phyloP scores from a whole-genome alignment of 2,888 invertebrate genomes.

The Melieria omissa region DNA sequence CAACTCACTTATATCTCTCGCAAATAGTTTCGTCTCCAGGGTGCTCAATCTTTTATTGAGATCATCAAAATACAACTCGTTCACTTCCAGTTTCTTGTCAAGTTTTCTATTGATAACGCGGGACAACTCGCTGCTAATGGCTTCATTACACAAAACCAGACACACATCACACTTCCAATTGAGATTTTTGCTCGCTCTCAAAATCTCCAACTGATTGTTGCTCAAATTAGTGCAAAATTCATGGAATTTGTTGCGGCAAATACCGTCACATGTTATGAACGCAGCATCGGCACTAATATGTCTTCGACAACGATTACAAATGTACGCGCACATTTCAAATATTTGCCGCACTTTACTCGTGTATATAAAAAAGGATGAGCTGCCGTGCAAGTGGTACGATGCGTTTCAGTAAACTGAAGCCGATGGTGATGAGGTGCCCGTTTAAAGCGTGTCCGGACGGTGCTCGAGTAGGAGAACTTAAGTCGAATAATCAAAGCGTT shows the following conservation, averaged over 20 bases:
- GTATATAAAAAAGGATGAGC: no score
- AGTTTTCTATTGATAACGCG: not conserved
- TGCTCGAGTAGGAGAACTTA: no score
- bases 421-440: no score
- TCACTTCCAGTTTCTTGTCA: constrained; percentile 16
- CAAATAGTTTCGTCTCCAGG: constrained; percentile 8
- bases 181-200: constrained; percentile 11
- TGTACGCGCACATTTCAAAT: no score
- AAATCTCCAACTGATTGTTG: constrained; percentile 8
- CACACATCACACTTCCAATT: constrained; percentile 26
- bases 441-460: no score
- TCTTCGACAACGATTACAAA: no score
- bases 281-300: no score
- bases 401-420: no score
- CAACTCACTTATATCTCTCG: not conserved
- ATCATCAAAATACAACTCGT: constrained; percentile 10
- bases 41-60: constrained; percentile 19
- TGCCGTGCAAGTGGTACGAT: no score
- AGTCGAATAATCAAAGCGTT: no score
- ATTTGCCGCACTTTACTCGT: no score
- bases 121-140: constrained; percentile 5
- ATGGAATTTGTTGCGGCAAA: constrained; percentile 26
- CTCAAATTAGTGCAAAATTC: constrained; percentile 24
- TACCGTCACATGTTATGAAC: constrained; percentile 20
- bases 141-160: not conserved